phyloP scores from a whole-genome alignment of 2,888 invertebrate species.

The Cosmia trapezina region DNA sequence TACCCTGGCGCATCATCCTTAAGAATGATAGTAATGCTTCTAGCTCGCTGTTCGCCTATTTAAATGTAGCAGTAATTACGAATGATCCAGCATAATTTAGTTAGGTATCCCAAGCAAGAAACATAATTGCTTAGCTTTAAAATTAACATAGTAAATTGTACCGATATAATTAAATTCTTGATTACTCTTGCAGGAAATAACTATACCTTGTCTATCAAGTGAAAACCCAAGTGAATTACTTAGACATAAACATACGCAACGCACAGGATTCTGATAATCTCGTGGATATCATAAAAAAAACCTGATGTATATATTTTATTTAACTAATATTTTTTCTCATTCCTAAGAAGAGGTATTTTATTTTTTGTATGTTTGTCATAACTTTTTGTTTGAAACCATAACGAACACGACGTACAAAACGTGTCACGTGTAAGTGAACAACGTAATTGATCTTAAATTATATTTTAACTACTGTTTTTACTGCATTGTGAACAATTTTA shows the following conservation, averaged over 20 bases:
- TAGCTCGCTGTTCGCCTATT: background rate
- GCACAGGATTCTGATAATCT: background rate
- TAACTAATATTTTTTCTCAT: background rate
- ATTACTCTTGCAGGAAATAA: background rate
- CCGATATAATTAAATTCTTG: background rate
- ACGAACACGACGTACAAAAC: background rate
- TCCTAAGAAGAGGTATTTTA: background rate
- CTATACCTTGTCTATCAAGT: background rate
- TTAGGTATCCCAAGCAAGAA: background rate
- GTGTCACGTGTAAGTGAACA: background rate
- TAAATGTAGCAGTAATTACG: background rate
- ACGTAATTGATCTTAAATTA: constrained; percentile 6
- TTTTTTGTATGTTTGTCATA: background rate
- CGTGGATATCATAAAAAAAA: background rate
- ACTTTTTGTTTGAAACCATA: background rate
- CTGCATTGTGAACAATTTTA: background rate
- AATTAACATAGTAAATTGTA: background rate
- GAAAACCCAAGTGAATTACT: background rate
- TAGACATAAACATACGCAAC: background rate
- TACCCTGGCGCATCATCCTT: too few species aligned
- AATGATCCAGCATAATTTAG: background rate
- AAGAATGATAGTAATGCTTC: background rate
- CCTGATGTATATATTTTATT: background rate
- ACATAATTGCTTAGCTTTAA: background rate
- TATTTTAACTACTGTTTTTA: background rate